These are phyloP conservation scores for Conomelus anceps DNA, from an alignment of 2,888 invertebrate genomes.

Conservation along the genomic window DNA sequence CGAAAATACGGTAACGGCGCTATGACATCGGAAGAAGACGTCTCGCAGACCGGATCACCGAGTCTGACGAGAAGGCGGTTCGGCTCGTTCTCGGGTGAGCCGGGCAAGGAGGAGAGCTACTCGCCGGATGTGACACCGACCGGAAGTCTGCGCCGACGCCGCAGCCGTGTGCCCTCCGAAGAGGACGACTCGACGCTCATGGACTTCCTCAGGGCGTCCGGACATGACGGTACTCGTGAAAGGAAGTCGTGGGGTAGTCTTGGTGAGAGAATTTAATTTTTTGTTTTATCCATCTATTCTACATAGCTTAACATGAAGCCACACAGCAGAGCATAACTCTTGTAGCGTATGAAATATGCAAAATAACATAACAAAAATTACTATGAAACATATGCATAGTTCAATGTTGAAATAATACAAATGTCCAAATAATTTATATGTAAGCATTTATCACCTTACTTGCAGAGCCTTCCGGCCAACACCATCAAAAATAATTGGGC, in stretches of 20 bases:
- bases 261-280: too few relatives aligned
- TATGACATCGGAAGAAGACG: slow-evolving; percentile 55
- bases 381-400: too few relatives aligned
- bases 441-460: too few relatives aligned
- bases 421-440: too few relatives aligned
- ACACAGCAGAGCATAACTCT: too few relatives aligned
- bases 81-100: slow-evolving; percentile 56
- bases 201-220: slow-evolving; percentile 74
- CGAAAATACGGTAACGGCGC: slow-evolving; percentile 45
- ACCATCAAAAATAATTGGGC: too few relatives aligned
- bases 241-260: slow-evolving; percentile 79
- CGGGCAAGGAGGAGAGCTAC: slow-evolving; percentile 42
- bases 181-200: slow-evolving; percentile 80
- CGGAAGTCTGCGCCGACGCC: slow-evolving; percentile 72
- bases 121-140: slow-evolving; percentile 80
- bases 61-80: slow-evolving; percentile 57
- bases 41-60: slow-evolving; percentile 58
- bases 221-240: slow-evolving; percentile 66
- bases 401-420: too few relatives aligned
- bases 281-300: too few relatives aligned
- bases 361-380: too few relatives aligned
- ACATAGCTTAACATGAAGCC: too few relatives aligned
- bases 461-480: too few relatives aligned
- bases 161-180: slow-evolving; percentile 73
- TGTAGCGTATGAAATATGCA: too few relatives aligned